phyloP scores from a whole-genome alignment of 2,888 invertebrate species.

The Watsonalla cultraria region DNA sequence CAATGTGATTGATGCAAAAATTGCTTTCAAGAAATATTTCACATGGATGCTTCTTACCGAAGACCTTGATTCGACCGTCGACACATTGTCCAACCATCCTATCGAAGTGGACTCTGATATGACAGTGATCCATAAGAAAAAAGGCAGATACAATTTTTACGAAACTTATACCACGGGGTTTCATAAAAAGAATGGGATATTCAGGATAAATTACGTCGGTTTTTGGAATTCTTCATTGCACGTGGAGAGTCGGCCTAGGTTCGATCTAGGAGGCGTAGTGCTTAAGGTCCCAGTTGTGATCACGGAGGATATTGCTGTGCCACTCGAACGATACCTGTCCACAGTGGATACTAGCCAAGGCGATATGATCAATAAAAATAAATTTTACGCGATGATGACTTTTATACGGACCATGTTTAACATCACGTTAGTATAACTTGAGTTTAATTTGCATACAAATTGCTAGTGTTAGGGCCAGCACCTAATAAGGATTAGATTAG shows the following conservation, averaged over 20 bases:
- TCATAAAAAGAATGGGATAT: conserved; percentile 63
- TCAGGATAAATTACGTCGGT: conserved; percentile 69
- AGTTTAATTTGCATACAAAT: background rate
- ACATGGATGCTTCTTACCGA: conserved; percentile 57
- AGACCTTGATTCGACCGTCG: conserved; percentile 27
- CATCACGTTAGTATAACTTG: conserved; percentile 74
- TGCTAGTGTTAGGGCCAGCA: no score
- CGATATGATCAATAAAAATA: conserved; percentile 82
- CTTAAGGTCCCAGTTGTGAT: conserved; percentile 77
- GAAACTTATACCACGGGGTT: conserved; percentile 78
- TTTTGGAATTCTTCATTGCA: conserved; percentile 52
- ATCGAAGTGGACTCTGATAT: conserved; percentile 71
- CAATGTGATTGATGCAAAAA: conserved; percentile 13
- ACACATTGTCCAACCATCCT: conserved; percentile 45
- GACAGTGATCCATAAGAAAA: conserved; percentile 37
- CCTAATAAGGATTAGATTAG: no score
- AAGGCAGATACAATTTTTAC: conserved; percentile 41
- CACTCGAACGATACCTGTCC: conserved; percentile 72
- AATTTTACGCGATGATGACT: conserved; percentile 75
- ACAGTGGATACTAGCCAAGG: conserved; percentile 70
- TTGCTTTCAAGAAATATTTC: conserved; percentile 38
- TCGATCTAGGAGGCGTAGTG: conserved; percentile 75
- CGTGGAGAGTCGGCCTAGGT: conserved; percentile 52
- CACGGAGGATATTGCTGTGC: conserved; percentile 47
- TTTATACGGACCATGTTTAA: conserved; percentile 82